Base-by-base conservation (phyloP, 2,113 vertebrate genomes). In the Rousettus leschenaultii region DNA sequence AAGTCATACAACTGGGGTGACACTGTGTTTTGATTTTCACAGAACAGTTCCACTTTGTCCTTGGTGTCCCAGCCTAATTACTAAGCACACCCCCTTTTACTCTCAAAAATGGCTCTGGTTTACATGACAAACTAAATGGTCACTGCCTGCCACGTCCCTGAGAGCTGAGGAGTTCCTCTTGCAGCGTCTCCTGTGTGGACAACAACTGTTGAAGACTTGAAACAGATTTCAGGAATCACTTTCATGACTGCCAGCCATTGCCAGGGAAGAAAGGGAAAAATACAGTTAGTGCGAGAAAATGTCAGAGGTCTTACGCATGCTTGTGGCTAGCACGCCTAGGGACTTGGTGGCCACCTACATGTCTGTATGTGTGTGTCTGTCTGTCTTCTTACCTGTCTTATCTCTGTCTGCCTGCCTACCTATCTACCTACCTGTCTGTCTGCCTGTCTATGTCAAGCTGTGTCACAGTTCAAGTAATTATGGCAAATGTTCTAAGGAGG, bases 261-360 rank as follows among this genome's bases (percentile, higher is more conserved):
- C 26, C 22, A 63, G 73, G 73, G n/a, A 61, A 74, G 48, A 43
- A 73, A 51, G 40, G 35, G 57, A 28, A 51, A 35, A 35, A 33
- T 3, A 13, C 2, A 51, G 6, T 65, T 65, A 45, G 26, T 43
- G n/a, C 65, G 16, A 24, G 40, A 74, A 30, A 68, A 26, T 3
- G 22, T 10, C 57, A 8, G 35, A 33, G 10, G 53, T 22, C 2
- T 79, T 30, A 3, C 14, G 22, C 43, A 43, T 43, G 43, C 43
- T 43, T 43, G 5, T 43, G 43, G 43, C 43, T 43, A 43, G 43
- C 4, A 3, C 2, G 7, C 12, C 0, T 1, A 66, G 77, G n/a
- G 30, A 21, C 57, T 2, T 4, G 9, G 7, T 2, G 18, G 10
- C 55, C 33, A 10, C n/a, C 59, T 9, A 7, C 5, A 4, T 6